phyloP scores from a whole-genome alignment of 2,797 vertebrate genomes.

The Lagodon rhomboides region DNA sequence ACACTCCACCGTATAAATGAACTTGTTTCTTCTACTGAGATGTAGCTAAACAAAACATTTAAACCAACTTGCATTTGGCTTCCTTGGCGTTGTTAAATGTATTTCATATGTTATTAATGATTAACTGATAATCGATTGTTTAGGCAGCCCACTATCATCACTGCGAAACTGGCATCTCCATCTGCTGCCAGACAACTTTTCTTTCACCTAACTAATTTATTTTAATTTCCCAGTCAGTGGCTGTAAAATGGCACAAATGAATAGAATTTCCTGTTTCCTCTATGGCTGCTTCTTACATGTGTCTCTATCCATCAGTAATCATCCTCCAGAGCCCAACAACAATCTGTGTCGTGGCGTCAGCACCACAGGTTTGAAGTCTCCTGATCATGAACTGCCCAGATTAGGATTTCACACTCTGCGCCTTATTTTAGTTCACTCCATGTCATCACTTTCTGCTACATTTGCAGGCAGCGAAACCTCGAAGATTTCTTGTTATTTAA shows the following conservation, averaged over 20 bases:
- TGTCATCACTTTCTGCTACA: constrained; percentile 25
- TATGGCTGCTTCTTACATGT: neutral
- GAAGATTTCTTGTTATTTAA: neutral
- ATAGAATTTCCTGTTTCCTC: neutral
- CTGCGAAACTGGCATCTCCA: too few relatives aligned
- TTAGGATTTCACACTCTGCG: constrained; percentile 35
- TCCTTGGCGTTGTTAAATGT: too few relatives aligned
- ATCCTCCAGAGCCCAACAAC: neutral
- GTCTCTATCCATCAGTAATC: constrained; percentile 1
- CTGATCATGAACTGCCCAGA: constrained; percentile 21
- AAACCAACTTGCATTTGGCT: too few relatives aligned
- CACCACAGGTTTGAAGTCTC: constrained; percentile 10
- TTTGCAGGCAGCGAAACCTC: constrained; percentile 17
- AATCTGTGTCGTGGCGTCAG: constrained; percentile 4
- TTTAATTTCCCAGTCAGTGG: neutral
- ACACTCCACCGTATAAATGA: too few relatives aligned
- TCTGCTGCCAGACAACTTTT: neutral
- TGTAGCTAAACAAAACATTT: too few relatives aligned
- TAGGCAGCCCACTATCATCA: too few relatives aligned
- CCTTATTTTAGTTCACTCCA: constrained; percentile 16
- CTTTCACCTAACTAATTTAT: constrained; percentile 1
- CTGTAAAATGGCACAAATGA: neutral
- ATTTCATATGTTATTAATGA: too few relatives aligned
- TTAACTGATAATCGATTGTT: too few relatives aligned
- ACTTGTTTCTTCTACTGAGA: too few relatives aligned